Base-by-base conservation (phyloP, 2,797 vertebrate genomes). In the Buphagus erythrorhynchus region DNA sequence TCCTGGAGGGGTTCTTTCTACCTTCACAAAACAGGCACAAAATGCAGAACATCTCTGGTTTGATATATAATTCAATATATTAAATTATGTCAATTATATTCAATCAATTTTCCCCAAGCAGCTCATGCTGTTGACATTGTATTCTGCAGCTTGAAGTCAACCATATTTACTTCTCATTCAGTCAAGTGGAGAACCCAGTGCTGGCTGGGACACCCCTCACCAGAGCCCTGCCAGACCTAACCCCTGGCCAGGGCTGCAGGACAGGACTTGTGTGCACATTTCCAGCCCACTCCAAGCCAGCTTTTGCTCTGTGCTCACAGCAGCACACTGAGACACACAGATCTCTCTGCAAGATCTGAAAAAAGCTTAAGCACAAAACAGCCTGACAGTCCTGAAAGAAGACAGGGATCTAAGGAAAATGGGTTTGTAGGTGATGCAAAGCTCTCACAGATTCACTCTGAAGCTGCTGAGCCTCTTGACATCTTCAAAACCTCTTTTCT, bases 361-460 rank as follows among this genome's bases (percentile, higher is more conserved):
- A 28, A 93, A 88, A 91, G 88, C 86, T 86, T 18, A 52, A 90
- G 82, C 77, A 84, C 62, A 78, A 66, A 86, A 4, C 73, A 95
- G 73, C 66, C 82, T 84, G 93, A 52, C 90, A 90, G 42, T 49
- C 85, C 95, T 83, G 91, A 86, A 93, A 89, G 71, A 85, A 96
- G 89, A 26, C 90, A 86, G 90, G 1, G 10, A 76, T 93, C 93
- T 95, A 21, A 94, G 76, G 86, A 95, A 95, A 95, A 87, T 91
- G 80, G 94, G 95, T 96, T 96, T 96, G 80, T 95, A 95, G 95
- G 91, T 93, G 94, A 93, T 82, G 35, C 79, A 86, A 63, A 91
- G 76, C 79, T 93, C 69, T 81, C 73, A 52, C 18, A 28, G 69
- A 52, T 77, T 84, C 42, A 40, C 79, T 77, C 49, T 52, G 67